phyloP scores from a whole-genome alignment of 2,888 invertebrate species.

The Cryptocephalus moraei region DNA sequence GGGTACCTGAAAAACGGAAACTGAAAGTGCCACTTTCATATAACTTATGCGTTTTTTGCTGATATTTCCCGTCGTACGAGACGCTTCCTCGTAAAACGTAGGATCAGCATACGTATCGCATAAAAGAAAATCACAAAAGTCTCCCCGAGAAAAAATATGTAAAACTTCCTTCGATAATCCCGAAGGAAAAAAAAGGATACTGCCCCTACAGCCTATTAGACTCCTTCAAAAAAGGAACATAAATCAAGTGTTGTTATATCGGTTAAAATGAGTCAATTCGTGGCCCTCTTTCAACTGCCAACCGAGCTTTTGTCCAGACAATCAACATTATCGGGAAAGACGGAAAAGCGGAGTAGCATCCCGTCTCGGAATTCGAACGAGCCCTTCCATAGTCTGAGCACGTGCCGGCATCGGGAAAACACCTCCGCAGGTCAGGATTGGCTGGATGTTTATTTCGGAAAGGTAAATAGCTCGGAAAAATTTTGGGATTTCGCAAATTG shows the following conservation, averaged over 20 bases:
- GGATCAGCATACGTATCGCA: too few relatives aligned
- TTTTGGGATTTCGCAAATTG: background rate
- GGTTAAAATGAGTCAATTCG: constrained; percentile 18
- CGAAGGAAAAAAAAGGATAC: background rate
- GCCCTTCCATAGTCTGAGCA: background rate
- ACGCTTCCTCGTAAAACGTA: too few relatives aligned
- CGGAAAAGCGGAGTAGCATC: constrained; percentile 2
- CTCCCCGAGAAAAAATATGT: too few relatives aligned
- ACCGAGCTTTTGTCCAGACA: constrained; percentile 24
- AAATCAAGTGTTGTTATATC: constrained; percentile 18
- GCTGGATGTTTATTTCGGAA: background rate
- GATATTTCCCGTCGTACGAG: too few relatives aligned
- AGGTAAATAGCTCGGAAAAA: background rate
- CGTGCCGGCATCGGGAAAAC: background rate
- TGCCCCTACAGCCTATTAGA: constrained; percentile 9
- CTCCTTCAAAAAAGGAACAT: constrained; percentile 10
- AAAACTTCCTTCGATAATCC: too few relatives aligned
- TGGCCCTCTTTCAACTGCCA: constrained; percentile 14
- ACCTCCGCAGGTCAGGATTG: background rate
- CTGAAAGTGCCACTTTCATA: too few relatives aligned
- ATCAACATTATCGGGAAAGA: constrained; percentile 20
- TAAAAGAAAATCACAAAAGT: too few relatives aligned
- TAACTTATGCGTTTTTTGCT: too few relatives aligned
- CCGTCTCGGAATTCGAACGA: background rate
- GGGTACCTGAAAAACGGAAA: too few relatives aligned